Conservation (phyloP, 2,888 invertebrate genomes). For the Nephrotoma flavescens region DNA sequence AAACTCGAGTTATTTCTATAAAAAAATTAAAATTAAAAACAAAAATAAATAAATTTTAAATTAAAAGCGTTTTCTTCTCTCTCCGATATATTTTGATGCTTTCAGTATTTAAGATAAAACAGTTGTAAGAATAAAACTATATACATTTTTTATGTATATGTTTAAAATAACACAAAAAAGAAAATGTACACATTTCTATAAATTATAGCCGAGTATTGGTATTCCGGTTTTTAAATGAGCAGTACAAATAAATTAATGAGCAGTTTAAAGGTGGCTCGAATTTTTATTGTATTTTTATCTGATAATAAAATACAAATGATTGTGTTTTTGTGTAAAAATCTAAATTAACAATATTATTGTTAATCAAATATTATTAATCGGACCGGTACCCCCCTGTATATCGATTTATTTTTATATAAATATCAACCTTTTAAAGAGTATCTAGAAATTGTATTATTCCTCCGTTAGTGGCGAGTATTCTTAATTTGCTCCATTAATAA, state of each 20-base stretch:
- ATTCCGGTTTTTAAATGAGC: neutral
- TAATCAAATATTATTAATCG: no score
- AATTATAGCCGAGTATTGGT: neutral
- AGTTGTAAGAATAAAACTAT: neutral
- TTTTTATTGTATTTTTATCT: neutral
- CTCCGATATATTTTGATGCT: neutral
- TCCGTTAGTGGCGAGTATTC: no score
- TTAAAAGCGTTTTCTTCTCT: neutral
- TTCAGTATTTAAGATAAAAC: neutral
- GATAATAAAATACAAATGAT: neutral
- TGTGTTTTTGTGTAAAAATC: neutral
- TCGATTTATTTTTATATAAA: no score
- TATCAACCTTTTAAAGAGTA: no score
- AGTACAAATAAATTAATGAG: neutral
- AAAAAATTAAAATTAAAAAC: neutral
- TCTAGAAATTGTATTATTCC: no score
- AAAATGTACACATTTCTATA: neutral
- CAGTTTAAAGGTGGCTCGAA: neutral
- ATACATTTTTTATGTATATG: neutral
- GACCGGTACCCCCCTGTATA: no score
- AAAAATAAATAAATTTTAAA: neutral
- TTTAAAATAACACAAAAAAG: neutral
- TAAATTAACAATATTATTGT: no score
- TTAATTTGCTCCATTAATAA: no score
- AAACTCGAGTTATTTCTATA: neutral